Percentiles rank a stretch among this genome's conserved stretches.
Conservation (phyloP, 2,113 vertebrate species). For the Chinchilla lanigera region DNA sequence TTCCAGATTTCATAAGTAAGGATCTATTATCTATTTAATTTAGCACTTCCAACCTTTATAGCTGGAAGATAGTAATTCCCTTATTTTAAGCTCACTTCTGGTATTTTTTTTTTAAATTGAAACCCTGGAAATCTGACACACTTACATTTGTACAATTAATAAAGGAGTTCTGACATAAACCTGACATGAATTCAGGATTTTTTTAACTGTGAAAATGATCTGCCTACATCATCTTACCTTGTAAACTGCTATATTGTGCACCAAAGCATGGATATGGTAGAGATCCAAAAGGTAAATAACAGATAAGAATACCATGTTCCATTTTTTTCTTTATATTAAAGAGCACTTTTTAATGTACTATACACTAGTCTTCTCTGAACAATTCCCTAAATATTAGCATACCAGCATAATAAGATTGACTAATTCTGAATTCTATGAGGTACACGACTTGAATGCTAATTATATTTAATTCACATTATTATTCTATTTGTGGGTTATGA, state of each 20-base stretch:
- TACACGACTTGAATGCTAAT: background rate
- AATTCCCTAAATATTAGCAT: background rate
- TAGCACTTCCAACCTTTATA: background rate
- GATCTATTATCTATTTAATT: background rate
- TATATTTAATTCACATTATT: background rate
- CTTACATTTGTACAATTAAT: background rate
- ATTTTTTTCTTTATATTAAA: background rate
- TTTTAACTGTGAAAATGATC: background rate
- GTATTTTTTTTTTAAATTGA: background rate
- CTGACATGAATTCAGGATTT: background rate
- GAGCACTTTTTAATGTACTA: background rate
- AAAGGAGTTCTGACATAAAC: background rate
- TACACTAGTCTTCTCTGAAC: background rate
- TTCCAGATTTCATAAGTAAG: background rate
- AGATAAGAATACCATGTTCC: background rate
- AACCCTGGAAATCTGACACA: background rate
- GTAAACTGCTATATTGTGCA: background rate
- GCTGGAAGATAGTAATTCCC: background rate
- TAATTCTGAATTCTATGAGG: background rate
- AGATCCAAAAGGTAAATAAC: background rate
- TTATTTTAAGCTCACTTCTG: background rate
- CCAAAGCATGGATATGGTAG: rapidly evolving
- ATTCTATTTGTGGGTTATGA: background rate
- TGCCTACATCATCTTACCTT: background rate
- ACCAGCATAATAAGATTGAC: background rate